Percentiles rank a stretch among this genome's conserved stretches.
phyloP scores from a whole-genome alignment of 92 coral and sea anemone species.

The Umimayanthus kanabou region DNA sequence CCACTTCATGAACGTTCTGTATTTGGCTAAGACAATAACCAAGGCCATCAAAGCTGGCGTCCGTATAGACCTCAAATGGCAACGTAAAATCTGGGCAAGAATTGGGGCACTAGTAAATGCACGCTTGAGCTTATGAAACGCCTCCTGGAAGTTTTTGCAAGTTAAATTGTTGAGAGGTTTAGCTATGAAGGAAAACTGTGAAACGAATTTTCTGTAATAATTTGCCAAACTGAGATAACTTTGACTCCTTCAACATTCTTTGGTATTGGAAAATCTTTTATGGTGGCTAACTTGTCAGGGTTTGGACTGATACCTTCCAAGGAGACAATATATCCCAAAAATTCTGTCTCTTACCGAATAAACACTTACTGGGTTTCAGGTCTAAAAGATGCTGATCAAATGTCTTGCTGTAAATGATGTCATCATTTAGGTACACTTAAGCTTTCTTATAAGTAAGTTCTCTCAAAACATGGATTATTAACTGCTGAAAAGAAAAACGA shows the following conservation, averaged over 20 bases:
- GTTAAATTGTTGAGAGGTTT: conserved; percentile 40
- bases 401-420: conserved; percentile 43
- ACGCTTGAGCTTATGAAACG: conserved; percentile 33
- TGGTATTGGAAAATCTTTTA: conserved; percentile 59
- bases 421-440: conserved; percentile 59
- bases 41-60: conserved; percentile 41
- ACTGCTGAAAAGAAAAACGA: conserved; percentile 59
- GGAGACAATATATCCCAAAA: conserved; percentile 65
- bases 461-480: conserved; percentile 50
- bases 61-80: conserved; percentile 40
- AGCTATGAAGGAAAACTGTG: conserved; percentile 53
- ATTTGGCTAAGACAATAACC: conserved; percentile 42
- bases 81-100: conserved; percentile 26
- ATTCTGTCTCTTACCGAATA: conserved; percentile 43
- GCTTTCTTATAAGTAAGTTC: conserved; percentile 48
- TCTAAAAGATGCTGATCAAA: conserved; percentile 51
- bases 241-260: conserved; percentile 44
- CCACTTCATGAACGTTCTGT: conserved; percentile 27
- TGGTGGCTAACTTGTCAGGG: conserved; percentile 50
- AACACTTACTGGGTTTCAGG: conserved; percentile 62
- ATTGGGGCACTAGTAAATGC: conserved; percentile 31
- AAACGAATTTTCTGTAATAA: conserved; percentile 66
- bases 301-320: conserved; percentile 53
- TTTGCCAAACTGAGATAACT: conserved; percentile 59
- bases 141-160: conserved; percentile 30